Evolutionary conservation across 1,140 invertebrate species (phyloP).

Genomic region (Microvelia longipes): DNA sequence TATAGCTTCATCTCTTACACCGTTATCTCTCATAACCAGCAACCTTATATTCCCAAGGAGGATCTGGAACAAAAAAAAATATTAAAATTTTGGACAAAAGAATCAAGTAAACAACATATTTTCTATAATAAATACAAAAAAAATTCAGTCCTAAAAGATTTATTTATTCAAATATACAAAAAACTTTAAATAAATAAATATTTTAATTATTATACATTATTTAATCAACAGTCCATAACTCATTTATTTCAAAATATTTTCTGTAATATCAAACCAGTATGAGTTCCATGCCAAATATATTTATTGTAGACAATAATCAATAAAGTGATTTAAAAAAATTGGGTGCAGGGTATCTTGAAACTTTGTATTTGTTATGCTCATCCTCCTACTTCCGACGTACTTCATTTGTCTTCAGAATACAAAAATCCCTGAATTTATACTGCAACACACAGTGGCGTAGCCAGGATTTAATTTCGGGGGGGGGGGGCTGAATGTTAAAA

Average conservation of each 20-base stretch:
- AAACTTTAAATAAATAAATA: not conserved
- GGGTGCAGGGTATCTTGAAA: no score
- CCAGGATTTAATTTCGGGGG: no score
- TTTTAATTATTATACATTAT: not conserved
- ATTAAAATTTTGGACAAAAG: not conserved
- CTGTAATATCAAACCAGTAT: no score
- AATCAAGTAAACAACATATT: not conserved
- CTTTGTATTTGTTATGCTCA: no score
- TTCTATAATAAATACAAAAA: not conserved
- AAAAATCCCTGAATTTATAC: no score
- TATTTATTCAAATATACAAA: not conserved
- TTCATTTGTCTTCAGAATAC: no score
- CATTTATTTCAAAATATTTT: not conserved
- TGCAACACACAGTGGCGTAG: no score
- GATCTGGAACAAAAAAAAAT: conserved; percentile 21
- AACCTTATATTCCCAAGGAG: conserved; percentile 34
- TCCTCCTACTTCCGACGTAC: no score
- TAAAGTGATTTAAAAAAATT: no score
- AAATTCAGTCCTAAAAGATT: not conserved
- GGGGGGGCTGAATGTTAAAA: no score
- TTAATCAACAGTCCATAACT: not conserved
- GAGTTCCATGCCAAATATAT: no score
- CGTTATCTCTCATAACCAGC: conserved; percentile 29
- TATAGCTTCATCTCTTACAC: conserved; percentile 34
- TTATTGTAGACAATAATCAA: no score